Evolutionary conservation across 2,797 vertebrate species (phyloP), one percentile per base, ranked within the genome.

Genomic region (Gobio occitaniae): DNA sequence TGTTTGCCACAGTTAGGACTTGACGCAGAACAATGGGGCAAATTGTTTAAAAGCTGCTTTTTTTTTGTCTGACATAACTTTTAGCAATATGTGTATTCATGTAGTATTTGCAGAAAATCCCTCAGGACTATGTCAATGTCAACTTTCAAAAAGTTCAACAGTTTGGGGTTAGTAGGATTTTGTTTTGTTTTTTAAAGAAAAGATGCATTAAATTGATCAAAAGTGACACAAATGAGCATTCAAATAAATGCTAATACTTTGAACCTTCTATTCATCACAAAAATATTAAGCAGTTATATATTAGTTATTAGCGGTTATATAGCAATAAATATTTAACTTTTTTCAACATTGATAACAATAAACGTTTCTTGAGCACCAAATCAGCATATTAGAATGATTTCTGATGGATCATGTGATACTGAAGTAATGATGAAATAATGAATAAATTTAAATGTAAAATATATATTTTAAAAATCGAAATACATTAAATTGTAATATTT

Each of bases 11-110:
- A 83, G 71, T 61, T 72, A 79, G 4, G 69, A 68, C 25, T 74
- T 71, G 59, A 72, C 21, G 36, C 68, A 19, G n/a, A 54, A 77
- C 78, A 87, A 84, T 66, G 59, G n/a, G 48, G 7, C n/a, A 72
- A 80, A 71, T 48, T 47, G 71, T 80, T 56, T 48, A 16, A 84
- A 70, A 38, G n/a, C 65, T 68, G 11, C 50, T 50, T 78, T 78
- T 32, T 32, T 47, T 82, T 25, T 17, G 32, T n/a, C n/a, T 59
- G 21, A 16, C 15, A 36, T 54, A 3, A 59, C 19, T 63, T 82
- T 38, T 48, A 12, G 44, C 68, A 61, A 61, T 29, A 56, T 54
- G 50, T 71, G 44, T 9, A 74, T 65, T 70, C 56, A 68, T 70
- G 48, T 48, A 75, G 56, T 56, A 84, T 66, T 47, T 21, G 25